Evolutionary conservation across 2,888 invertebrate genomes (phyloP).

Genomic region (Drosophila anomelani): DNA sequence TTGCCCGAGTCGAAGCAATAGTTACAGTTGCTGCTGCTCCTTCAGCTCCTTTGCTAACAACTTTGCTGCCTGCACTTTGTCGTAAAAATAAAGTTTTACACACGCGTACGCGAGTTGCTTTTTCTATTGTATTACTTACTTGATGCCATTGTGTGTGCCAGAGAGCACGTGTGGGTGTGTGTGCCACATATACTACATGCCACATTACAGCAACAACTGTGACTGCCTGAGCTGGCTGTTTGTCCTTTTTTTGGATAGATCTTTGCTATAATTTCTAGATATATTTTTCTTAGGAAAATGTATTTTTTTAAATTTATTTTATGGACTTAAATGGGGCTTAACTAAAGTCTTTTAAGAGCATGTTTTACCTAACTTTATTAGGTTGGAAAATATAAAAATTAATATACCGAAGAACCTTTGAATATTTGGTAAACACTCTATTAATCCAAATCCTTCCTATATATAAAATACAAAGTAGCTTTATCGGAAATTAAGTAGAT

Average conservation of each 20-base stretch:
- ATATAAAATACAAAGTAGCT: too few relatives aligned
- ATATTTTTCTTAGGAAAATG: not conserved
- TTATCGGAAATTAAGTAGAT: too few relatives aligned
- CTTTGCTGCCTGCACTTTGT: constrained; percentile 75
- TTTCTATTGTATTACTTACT: constrained; percentile 64
- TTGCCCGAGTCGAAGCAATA: constrained; percentile 3
- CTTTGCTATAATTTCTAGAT: not conserved
- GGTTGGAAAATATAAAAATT: too few relatives aligned
- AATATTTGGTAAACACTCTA: too few relatives aligned
- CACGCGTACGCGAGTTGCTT: constrained; percentile 70
- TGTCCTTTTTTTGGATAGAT: not conserved
- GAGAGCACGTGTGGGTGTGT: constrained; percentile 23
- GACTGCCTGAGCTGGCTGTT: not conserved
- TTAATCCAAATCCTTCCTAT: too few relatives aligned
- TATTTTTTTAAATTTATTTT: not conserved
- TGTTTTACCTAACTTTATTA: not conserved
- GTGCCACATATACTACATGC: constrained; percentile 47
- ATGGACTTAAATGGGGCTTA: not conserved
- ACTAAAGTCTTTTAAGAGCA: not conserved
- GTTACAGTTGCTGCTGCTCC: constrained; percentile 18
- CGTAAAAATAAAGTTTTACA: constrained; percentile 77
- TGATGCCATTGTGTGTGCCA: constrained; percentile 45
- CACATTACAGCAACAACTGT: constrained; percentile 64
- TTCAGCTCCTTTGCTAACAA: constrained; percentile 64
- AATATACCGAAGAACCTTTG: too few relatives aligned